Evolutionary conservation across 2,797 vertebrate species (phyloP), one percentile per base, ranked within the genome.

Genomic region (Poecilia wingei): DNA sequence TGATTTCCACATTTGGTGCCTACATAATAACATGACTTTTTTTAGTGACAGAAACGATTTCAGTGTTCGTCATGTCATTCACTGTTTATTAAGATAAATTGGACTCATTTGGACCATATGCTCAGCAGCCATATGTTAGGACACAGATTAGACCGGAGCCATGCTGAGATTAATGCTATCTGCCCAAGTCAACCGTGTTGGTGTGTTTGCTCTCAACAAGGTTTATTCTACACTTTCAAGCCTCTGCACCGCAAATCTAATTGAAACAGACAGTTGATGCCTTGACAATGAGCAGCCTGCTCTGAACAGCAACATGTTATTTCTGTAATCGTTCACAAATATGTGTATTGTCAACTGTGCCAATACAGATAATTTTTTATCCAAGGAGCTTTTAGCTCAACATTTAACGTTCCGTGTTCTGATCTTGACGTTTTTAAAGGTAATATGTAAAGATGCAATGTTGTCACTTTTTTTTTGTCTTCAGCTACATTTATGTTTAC

Each of bases 51-150:
- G 12, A 82, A 82, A 70, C 14, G 36, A 70, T 86, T 87, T 86
- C 43, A 89, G 82, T 83, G 80, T 43, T 33, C 88, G 84, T 82
- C 72, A 86, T 88, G 87, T 84, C 76, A 83, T 80, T 84, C 80
- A 66, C 66, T 75, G 79, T 75, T 75, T 83, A 80, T 86, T 84
- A 88, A 84, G 71, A 81, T 84, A 45, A 76, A 78, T 81, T 85
- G 82, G 86, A 87, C 82, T 84, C 76, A 81, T 87, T 83, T 80
- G 75, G 66, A 81, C 88, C 90, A 74, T 79, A 70, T 84, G 89
- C 88, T 90, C 85, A 90, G 87, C 88, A 82, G 80, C 90, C 93
- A 93, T 93, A 93, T 93, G 92, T 84, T 90, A 77, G 70, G 75
- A 84, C 53, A 75, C 79, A 74, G 84, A 94, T 92, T 91, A 92